Base-by-base conservation (phyloP, 2,888 invertebrate genomes). In the Atherix ibis region DNA sequence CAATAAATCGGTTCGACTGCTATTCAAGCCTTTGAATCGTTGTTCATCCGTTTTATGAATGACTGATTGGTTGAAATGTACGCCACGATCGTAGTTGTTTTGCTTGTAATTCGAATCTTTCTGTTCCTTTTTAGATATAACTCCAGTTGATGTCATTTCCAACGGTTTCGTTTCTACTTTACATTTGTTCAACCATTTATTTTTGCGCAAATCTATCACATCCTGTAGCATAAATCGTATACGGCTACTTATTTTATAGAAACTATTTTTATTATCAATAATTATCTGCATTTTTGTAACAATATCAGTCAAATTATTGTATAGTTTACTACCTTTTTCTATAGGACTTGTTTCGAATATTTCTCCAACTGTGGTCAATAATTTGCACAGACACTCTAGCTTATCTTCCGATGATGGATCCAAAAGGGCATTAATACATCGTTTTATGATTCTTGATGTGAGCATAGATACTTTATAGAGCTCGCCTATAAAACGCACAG, bases 111-210 rank as follows among this genome's bases (percentile, higher is more conserved):
- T n/a, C n/a, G n/a, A n/a, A n/a, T n/a, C n/a, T n/a, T n/a, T n/a
- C n/a, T n/a, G n/a, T n/a, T n/a, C n/a, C n/a, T n/a, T n/a, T n/a
- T n/a, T n/a, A n/a, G n/a, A n/a, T n/a, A n/a, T n/a, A n/a, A n/a
- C n/a, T n/a, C n/a, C n/a, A n/a, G n/a, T n/a, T n/a, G n/a, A n/a
- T n/a, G n/a, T n/a, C n/a, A n/a, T n/a, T n/a, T n/a, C 89, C 65
- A 94, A 88, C 44, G 85, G 92, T 57, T 89, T 92, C 2, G 94
- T 94, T 51, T 80, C 81, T 27, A 77, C 88, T 40, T 81, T 82
- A 43, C 87, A 71, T 37, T 89, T 71, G 3, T 83, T 79, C 34
- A 83, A 68, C 94, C 94, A 95, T 46, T 74, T 76, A 49, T 74
- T 76, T 49, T 70, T 67, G 41, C 84, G 71, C 40, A 95, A 67